phyloP scores from a whole-genome alignment of 2,888 invertebrate species.

The Watsonalla binaria region DNA sequence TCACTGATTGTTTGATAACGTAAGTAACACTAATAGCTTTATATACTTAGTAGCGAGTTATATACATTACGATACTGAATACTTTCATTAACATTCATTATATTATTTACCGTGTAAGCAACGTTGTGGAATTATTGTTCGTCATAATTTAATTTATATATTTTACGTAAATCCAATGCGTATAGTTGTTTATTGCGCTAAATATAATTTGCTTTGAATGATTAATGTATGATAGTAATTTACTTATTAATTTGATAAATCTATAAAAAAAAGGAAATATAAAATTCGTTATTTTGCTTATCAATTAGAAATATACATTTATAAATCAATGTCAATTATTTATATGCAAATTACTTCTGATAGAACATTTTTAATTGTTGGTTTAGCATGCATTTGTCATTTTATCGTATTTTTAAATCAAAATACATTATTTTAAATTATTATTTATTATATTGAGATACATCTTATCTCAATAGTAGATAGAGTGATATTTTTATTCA shows the following conservation, averaged over 20 bases:
- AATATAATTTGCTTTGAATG: constrained; percentile 18
- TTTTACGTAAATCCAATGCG: no score
- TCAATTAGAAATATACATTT: constrained; percentile 19
- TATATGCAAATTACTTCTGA: constrained; percentile 11
- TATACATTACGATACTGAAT: constrained; percentile 59
- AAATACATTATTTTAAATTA: no score
- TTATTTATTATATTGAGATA: no score
- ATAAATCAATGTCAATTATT: constrained; percentile 12
- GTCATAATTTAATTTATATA: constrained; percentile 19
- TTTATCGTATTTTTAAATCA: no score
- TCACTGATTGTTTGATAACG: constrained; percentile 73
- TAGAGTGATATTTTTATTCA: no score
- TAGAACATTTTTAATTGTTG: no score
- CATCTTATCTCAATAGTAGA: no score
- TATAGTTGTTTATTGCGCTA: constrained; percentile 5
- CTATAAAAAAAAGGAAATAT: constrained; percentile 38
- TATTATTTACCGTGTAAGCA: constrained; percentile 38
- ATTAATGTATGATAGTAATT: constrained; percentile 1
- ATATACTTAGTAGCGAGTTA: constrained; percentile 65
- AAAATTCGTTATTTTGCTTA: constrained; percentile 56
- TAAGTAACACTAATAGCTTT: constrained; percentile 66
- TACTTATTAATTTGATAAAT: constrained; percentile 27
- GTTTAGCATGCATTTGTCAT: no score
- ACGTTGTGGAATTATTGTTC: constrained; percentile 21
- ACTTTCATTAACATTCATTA: constrained; percentile 31